Evolutionary conservation across 2,888 invertebrate genomes (phyloP), one percentile per base, ranked within the genome.

Genomic region (Sphaeridia pumilis): DNA sequence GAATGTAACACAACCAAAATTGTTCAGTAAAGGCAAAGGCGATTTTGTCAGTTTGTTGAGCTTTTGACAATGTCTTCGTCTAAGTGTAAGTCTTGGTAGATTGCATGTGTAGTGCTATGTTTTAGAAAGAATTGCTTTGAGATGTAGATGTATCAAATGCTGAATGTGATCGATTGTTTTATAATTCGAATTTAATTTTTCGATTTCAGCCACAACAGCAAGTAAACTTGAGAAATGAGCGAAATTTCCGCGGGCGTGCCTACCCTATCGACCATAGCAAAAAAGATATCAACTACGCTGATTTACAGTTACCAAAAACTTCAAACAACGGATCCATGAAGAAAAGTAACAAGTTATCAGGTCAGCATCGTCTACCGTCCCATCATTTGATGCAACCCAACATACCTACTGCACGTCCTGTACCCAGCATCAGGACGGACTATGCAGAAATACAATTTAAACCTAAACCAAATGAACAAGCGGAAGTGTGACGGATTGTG

Each of bases 251-350:
- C 28, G 57, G 60, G 46, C 46, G 64, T 58, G 56, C 58, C 53
- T 65, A 63, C 57, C 56, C 49, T 14, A 38, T 60, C 49, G 60
- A 60, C 52, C 58, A 55, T 22, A 28, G 54, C 27, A 56, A 54
- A 46, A 59, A 62, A 58, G 67, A 68, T 56, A 67, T 69, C 52
- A 65, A 68, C 42, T 70, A 70, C 58, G 67, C 69, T 26, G 70
- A 70, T 56, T 66, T 70, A 26, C 69, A 69, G 59, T 65, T 69
- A 49, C 69, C 69, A 21, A 68, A 67, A 52, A 66, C 68, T 28
- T 68, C 68, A 59, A 69, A 69, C 56, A 67, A 68, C 58, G 68
- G 67, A 26, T 67, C 67, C 20, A 68, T 68, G 68, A 65, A 65
- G 57, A 65, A 63, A 53, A 61, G 61, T 46, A 66, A 66, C 34